Evolutionary conservation across 2,113 vertebrate genomes (phyloP), one percentile per base, ranked within the genome.

Genomic region (Aepyceros melampus): DNA sequence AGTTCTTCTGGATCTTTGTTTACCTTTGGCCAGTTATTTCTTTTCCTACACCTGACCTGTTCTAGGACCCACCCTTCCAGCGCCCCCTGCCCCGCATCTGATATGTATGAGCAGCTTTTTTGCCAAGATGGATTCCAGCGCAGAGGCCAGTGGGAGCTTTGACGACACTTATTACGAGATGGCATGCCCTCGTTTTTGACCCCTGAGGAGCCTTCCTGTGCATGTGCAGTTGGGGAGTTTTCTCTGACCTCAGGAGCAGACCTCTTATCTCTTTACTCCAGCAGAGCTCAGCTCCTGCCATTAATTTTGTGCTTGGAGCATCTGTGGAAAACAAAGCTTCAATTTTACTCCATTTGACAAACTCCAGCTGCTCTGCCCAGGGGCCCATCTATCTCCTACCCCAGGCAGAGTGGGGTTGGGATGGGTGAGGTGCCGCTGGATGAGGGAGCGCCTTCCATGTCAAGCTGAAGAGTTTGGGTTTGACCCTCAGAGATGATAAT

Each of bases 41-140:
- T 76, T 76, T 43, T 76, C 40, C 71, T 27, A 43, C 12, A 76
- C 71, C 23, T 76, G 71, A 25, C 36, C 23, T 76, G 23, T 43
- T 76, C 23, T 76, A 43, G 36, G 36, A 71, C 67, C 9, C 21
- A 74, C 67, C 67, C 67, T 40, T 74, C 19, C 36, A 40, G 67
- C 19, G 2, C 19, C 21, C 64, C 67, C 67, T 2, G 4, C 17
- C n/a, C n/a, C 5, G 2, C 0, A 0, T 36, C 21, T 10, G 1
- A 43, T 40, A 74, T 76, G 12, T 43, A 43, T 15, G 6, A 27
- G 23, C 71, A 43, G 71, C 71, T 43, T 76, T 76, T 76, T 76
- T 76, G 40, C 23, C 71, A 43, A 76, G 36, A 76, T 27, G 71
- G 40, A 27, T 76, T 76, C 71, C 71, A 43, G 71, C 0, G 1